Conservation (phyloP, 2,797 vertebrate genomes). For the Mormyrus hasselquistii region DNA sequence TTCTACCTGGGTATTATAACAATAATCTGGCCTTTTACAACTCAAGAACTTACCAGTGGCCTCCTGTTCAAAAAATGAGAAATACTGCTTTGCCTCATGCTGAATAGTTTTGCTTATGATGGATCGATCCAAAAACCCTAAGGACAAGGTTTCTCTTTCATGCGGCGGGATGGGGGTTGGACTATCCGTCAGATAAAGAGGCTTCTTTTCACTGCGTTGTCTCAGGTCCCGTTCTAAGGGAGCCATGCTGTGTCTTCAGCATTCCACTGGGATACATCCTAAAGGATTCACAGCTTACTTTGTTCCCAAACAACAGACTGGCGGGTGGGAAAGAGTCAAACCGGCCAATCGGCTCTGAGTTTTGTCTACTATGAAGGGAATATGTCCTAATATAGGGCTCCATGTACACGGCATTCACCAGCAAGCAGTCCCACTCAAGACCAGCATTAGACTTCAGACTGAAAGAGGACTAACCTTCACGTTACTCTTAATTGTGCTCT, state of each 20-base stretch:
- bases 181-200: background rate
- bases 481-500: background rate
- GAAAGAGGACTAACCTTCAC: background rate
- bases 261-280: background rate
- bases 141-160: constrained; percentile 5
- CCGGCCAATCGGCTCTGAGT: background rate
- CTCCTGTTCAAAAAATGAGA: background rate
- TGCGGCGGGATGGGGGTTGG: background rate
- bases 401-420: background rate
- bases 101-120: background rate
- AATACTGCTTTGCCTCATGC: background rate
- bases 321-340: background rate
- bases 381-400: background rate
- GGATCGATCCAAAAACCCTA: background rate
- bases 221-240: background rate
- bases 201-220: background rate
- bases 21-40: no score
- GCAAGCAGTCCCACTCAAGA: background rate
- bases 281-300: background rate
- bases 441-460: background rate
- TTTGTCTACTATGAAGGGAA: background rate
- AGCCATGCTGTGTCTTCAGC: background rate
- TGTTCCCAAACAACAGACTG: background rate
- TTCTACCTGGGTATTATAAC: background rate
- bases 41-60: background rate